Conservation (phyloP, 2,113 vertebrate species). For the Callipepla squamata region DNA sequence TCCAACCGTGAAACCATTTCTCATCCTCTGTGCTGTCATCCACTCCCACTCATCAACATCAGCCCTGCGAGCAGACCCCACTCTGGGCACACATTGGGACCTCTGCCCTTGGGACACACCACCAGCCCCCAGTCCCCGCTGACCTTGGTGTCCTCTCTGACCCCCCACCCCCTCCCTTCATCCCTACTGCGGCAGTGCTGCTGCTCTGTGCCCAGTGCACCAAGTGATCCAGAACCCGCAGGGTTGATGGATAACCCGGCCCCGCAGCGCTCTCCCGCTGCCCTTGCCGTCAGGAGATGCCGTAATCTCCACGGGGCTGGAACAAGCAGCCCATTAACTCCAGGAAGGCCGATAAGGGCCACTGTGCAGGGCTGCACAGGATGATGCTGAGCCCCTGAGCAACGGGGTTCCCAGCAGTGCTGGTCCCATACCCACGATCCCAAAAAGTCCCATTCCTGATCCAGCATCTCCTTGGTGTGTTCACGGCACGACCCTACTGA, state of each 20-base stretch:
- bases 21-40: neutral
- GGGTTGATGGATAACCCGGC: constrained; percentile 65
- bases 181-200: neutral
- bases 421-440: neutral
- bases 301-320: neutral
- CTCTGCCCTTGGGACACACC: neutral
- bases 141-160: neutral
- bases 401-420: neutral
- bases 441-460: neutral
- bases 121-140: neutral
- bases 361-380: neutral
- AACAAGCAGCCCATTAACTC: constrained; percentile 60
- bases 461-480: neutral
- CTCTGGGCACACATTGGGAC: neutral
- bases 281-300: constrained; percentile 45
- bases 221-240: constrained; percentile 53
- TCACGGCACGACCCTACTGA: neutral
- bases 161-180: neutral
- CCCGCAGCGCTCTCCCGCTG: neutral
- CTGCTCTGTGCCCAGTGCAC: neutral
- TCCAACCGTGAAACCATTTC: neutral
- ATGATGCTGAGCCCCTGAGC: neutral
- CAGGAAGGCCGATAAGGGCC: constrained; percentile 33
- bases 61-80: neutral
- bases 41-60: accelerated